phyloP scores from a whole-genome alignment of 1,140 invertebrate species.

The Manduca sexta region DNA sequence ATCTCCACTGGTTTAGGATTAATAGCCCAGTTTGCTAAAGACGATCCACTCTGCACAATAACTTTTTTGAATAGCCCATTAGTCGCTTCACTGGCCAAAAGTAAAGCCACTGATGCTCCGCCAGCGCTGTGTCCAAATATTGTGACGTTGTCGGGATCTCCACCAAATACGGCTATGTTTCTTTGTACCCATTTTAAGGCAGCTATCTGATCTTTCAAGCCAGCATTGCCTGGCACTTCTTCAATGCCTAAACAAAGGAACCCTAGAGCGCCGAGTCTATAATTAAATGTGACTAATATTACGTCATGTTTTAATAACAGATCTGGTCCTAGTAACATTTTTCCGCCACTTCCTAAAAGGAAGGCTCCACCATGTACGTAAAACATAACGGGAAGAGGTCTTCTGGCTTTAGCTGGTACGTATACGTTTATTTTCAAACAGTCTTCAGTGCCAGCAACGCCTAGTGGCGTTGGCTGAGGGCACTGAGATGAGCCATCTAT shows the following conservation, averaged over 20 bases:
- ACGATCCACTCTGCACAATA: conserved; percentile 14
- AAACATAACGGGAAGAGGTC: conserved; percentile 12
- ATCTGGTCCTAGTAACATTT: not conserved
- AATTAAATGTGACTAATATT: conserved; percentile 15
- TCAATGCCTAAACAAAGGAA: conserved; percentile 6
- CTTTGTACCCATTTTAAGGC: conserved; percentile 15
- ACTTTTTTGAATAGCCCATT: conserved; percentile 9
- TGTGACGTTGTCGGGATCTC: conserved; percentile 8
- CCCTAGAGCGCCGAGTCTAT: conserved; percentile 11
- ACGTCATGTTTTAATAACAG: conserved; percentile 13
- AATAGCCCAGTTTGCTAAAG: conserved; percentile 1
- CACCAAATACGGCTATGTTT: conserved; percentile 14
- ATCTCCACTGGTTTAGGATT: not conserved
- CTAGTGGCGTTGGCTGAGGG: not conserved
- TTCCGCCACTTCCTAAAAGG: conserved; percentile 1
- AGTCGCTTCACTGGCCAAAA: conserved; percentile 5
- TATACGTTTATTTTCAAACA: conserved; percentile 17
- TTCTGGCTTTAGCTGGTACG: not conserved
- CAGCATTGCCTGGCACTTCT: conserved; percentile 10
- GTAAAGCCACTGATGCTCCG: conserved; percentile 4
- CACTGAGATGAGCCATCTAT: not conserved
- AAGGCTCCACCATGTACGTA: conserved; percentile 12
- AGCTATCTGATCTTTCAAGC: conserved; percentile 14
- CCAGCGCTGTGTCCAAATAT: conserved; percentile 16
- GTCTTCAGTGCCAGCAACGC: conserved; percentile 7